Evolutionary conservation across 2,113 vertebrate genomes (phyloP).

Genomic region (Colinus virginianus): DNA sequence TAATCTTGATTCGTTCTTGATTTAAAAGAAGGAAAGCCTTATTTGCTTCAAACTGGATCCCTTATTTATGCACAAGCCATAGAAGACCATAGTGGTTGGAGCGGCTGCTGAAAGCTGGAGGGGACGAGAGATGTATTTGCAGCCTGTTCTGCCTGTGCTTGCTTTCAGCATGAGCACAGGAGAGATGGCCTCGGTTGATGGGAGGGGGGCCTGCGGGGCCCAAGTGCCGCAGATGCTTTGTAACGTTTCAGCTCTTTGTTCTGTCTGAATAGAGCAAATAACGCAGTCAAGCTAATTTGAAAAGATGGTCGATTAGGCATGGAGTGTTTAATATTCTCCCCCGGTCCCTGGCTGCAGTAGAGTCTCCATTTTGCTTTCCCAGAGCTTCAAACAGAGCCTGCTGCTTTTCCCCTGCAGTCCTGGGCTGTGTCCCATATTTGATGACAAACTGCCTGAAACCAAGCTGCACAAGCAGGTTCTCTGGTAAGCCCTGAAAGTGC

Average conservation of each 20-base stretch:
- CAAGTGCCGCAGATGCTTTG: slow-evolving; percentile 49
- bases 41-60: not conserved
- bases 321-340: slow-evolving; percentile 64
- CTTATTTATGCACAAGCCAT: not conserved
- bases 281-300: slow-evolving; percentile 63
- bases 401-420: not conserved
- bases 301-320: slow-evolving; percentile 63
- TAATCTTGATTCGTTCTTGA: not conserved
- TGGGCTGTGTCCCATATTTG: not conserved
- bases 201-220: slow-evolving; percentile 20
- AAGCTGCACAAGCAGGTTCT: not conserved
- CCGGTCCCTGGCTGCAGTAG: not conserved
- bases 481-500: not conserved
- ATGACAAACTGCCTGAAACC: not conserved
- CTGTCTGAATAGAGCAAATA: slow-evolving; percentile 70
- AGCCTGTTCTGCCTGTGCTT: accelerated
- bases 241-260: slow-evolving; percentile 66
- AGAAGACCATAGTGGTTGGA: not conserved
- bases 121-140: not conserved
- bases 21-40: not conserved
- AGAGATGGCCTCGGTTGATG: not conserved
- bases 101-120: not conserved
- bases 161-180: not conserved
- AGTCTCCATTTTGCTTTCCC: slow-evolving; percentile 51
- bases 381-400: slow-evolving; percentile 9